Evolutionary conservation across 2,888 invertebrate genomes (phyloP), one percentile per base, ranked within the genome.

Genomic region (Thera obeliscata): DNA sequence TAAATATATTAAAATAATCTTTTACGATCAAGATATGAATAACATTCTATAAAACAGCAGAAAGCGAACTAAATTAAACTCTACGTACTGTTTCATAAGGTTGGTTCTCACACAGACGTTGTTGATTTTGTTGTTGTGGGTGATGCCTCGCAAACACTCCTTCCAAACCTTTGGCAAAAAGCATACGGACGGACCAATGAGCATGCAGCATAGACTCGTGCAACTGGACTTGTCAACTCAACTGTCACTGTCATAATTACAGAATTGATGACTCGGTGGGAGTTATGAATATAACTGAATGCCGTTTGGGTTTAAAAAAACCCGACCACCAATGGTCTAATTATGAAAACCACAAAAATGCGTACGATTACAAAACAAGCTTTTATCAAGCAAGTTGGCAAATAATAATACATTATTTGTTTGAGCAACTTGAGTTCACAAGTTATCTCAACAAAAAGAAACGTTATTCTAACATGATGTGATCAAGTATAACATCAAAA

Each of bases 41-140:
- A 50, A 50, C 22, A 50, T 50, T 50, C 52, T 52, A 52, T 55
- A 55, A 61, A 5, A 41, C 41, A 63, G 55, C 59, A 60, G 8
- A 57, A 63, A 59, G 61, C 60, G 64, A 69, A 48, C 61, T 52
- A 77, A 74, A 73, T 57, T 56, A 12, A 66, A 71, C 71, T 70
- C 66, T 86, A 97, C 98, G 96, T 95, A 99, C 99, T 99, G 99
- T 95, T 99, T 99, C 96, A 98, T 98, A 73, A 99, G 95, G 91
- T 97, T 98, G 67, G 97, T 99, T 88, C 97, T 96, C 38, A 98
- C 98, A 90, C 99, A 99, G 76, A 98, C 97, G 93, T 99, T 99
- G 94, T 96, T 97, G 85, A 97, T 97, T 95, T 99, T 99, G 94
- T 97, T 98, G 94, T 98, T 99, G 94, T 99, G 98, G 70, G 99